A percentile compares a stretch with the other conserved stretches of the same genome.
phyloP scores from a whole-genome alignment of 2,797 vertebrate species.

The Phaenicophaeus curvirostris region DNA sequence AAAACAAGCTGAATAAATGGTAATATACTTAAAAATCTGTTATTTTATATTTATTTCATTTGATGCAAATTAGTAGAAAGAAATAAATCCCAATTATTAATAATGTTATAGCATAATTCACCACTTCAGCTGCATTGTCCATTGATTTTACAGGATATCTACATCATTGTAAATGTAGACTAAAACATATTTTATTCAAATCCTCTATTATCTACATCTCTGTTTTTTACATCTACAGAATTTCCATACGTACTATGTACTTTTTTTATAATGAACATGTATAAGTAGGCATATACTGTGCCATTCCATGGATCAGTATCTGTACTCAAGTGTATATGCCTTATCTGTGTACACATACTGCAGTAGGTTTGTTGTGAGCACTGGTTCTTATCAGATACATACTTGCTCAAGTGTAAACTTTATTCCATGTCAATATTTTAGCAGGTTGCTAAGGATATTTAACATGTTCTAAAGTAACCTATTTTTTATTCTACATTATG shows the following conservation, averaged over 20 bases:
- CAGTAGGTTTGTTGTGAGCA: not conserved
- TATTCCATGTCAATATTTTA: slow-evolving; percentile 50
- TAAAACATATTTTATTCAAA: not conserved
- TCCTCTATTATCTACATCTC: not conserved
- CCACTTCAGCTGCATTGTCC: not conserved
- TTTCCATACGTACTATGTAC: not conserved
- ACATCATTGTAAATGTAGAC: not conserved
- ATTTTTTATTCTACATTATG: not conserved
- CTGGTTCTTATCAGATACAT: slow-evolving; percentile 66
- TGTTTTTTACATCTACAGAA: not conserved
- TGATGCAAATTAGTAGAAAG: not conserved
- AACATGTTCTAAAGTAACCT: slow-evolving; percentile 25
- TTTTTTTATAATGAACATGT: not conserved
- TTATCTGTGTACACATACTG: not conserved
- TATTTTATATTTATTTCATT: not conserved
- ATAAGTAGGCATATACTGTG: not conserved
- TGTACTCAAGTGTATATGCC: not conserved
- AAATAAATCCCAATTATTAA: not conserved
- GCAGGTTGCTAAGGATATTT: slow-evolving; percentile 51
- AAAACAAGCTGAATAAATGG: not conserved
- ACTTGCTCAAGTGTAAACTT: slow-evolving; percentile 61
- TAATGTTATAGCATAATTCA: not conserved
- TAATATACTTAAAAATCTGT: not conserved
- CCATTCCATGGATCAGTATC: not conserved
- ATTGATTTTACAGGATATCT: not conserved